These are phyloP conservation scores for Dendrophyllia cribrosa DNA, from an alignment of 64 coral and sea anemone genomes.

Conservation along the genomic window DNA sequence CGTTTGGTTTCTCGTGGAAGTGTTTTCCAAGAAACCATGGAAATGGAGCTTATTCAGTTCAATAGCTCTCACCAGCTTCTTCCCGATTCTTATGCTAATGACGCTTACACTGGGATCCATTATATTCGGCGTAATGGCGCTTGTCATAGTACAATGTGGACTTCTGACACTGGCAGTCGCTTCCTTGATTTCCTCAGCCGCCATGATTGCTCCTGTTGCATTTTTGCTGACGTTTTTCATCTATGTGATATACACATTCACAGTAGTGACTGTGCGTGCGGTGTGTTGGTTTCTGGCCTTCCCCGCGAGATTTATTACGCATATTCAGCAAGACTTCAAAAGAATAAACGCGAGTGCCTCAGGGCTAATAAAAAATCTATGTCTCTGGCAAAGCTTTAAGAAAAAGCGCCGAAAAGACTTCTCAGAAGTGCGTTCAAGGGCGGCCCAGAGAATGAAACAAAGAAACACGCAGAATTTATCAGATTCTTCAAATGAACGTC, in stretches of 20 bases:
- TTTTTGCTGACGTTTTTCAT: background rate
- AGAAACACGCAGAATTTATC: background rate
- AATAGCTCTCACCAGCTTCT: background rate
- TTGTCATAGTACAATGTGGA: conserved; percentile 8
- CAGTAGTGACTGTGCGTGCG: background rate
- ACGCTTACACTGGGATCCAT: background rate
- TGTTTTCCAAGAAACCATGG: conserved; percentile 25
- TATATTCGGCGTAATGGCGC: background rate
- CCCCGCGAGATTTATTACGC: background rate
- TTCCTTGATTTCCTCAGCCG: background rate
- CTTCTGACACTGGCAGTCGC: background rate
- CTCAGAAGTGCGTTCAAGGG: background rate
- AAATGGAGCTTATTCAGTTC: conserved; percentile 28
- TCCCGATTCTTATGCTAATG: background rate
- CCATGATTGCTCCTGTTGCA: background rate
- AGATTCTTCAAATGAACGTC: background rate
- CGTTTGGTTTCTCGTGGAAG: conserved; percentile 6
- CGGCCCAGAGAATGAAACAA: background rate
- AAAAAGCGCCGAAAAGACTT: background rate
- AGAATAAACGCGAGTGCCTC: background rate
- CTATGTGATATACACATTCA: background rate
- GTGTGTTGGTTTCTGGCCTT: background rate
- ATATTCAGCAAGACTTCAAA: background rate
- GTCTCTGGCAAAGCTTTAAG: background rate
- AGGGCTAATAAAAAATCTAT: background rate